Conservation (phyloP, 2,113 vertebrate genomes). For the Catharus bicknelli region DNA sequence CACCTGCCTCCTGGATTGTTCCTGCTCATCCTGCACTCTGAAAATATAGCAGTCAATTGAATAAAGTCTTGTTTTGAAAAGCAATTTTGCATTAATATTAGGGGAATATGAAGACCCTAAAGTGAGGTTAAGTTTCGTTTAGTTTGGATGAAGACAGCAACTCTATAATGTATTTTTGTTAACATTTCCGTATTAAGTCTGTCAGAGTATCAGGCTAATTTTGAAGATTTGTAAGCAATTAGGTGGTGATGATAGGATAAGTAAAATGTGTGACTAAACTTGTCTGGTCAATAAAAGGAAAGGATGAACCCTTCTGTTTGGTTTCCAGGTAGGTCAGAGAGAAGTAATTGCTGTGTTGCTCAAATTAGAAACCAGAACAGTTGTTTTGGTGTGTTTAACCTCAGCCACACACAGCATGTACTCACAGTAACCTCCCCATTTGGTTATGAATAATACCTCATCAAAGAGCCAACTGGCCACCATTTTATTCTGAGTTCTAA, state of each 20-base stretch:
- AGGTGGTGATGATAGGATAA: slow-evolving; percentile 10
- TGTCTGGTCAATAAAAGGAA: slow-evolving; percentile 9
- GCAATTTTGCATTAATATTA: not conserved
- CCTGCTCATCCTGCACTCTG: not conserved
- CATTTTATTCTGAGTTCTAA: not conserved
- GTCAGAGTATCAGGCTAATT: not conserved
- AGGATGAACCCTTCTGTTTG: not conserved
- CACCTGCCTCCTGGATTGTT: not conserved
- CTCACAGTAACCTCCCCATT: not conserved
- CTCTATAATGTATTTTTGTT: not conserved
- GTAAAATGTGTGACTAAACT: slow-evolving; percentile 1
- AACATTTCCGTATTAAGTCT: not conserved
- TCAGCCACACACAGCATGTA: not conserved
- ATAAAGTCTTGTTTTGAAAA: not conserved
- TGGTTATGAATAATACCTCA: slow-evolving; percentile 24
- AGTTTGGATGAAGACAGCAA: not conserved
- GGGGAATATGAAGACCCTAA: not conserved
- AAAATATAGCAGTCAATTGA: not conserved
- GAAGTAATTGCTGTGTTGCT: not conserved
- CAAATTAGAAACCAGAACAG: not conserved
- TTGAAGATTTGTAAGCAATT: slow-evolving; percentile 27
- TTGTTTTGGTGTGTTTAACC: not conserved
- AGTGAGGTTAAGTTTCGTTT: not conserved
- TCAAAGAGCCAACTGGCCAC: not conserved
- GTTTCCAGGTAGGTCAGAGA: slow-evolving; percentile 26